Conservation (phyloP, 2,888 invertebrate species). For the Harpalus rufipes region DNA sequence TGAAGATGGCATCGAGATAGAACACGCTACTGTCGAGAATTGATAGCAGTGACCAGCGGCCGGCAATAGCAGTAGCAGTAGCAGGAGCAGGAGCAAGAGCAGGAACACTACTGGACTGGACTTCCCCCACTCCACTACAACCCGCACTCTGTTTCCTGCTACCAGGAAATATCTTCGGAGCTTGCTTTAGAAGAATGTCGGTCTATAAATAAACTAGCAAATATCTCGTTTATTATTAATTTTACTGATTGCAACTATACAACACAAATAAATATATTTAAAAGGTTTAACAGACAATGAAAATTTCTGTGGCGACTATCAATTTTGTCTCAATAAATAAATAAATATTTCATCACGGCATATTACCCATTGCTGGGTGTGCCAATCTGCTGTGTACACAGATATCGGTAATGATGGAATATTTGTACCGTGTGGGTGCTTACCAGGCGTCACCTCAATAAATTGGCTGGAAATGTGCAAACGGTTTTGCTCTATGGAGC, state of each 20-base stretch:
- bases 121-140: slow-evolving; percentile 6
- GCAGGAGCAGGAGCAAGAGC: background rate
- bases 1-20: slow-evolving; percentile 78
- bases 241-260: background rate
- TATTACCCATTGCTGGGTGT: too few relatives aligned
- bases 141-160: background rate
- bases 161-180: background rate
- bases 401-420: too few relatives aligned
- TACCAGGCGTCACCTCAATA: too few relatives aligned
- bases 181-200: background rate
- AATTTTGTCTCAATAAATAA: too few relatives aligned
- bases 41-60: slow-evolving; percentile 71
- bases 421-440: too few relatives aligned
- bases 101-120: background rate
- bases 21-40: slow-evolving; percentile 76
- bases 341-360: too few relatives aligned
- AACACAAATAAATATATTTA: too few relatives aligned
- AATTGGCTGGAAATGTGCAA: too few relatives aligned
- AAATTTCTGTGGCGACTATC: too few relatives aligned
- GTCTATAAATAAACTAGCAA: background rate
- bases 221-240: background rate
- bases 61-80: slow-evolving; percentile 26
- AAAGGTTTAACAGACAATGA: too few relatives aligned
- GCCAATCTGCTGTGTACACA: too few relatives aligned
- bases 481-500: too few relatives aligned